Base-by-base conservation (phyloP, 2,797 vertebrate genomes). In the Orientallactaga sibirica region DNA sequence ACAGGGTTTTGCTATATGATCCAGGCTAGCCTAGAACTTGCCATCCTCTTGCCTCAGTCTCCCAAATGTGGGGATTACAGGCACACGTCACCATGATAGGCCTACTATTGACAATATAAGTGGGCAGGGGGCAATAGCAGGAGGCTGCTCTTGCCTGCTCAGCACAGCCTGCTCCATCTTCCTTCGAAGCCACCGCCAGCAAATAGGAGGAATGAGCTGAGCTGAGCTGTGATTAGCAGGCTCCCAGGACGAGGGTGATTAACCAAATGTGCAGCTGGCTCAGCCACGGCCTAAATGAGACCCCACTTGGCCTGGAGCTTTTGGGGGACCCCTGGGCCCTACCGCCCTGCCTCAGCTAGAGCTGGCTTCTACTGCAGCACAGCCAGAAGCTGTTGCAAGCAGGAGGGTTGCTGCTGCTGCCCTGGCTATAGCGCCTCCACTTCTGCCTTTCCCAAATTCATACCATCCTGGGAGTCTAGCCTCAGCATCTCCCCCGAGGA, bases 271-370 rank as follows among this genome's bases (percentile, higher is more conserved):
- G 87, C 93, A 91, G 80, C 95, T 89, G 93, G 81, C 67, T 95
- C 71, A n/a, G 85, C 67, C 24, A 2, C 80, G 2, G 24, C 62
- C 93, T 96, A 92, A 97, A 97, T 85, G 94, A 96, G 95, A 97
- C 92, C 94, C 91, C 92, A 96, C 94, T 97, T 95, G 93, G 74
- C 94, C 94, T 78, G 20, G 33, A 89, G 77, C 73, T 88, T 93
- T 55, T 82, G 76, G 64, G 11, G 86, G 94, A 90, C 92, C 93
- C 94, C 29, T 95, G 87, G 88, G 95, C 88, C 92, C 52, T 3
- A 22, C 75, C 27, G 77, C 58, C 66, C 78, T 0, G 22, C 74
- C 68, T 78, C 68, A 16, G 86, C 82, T 73, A 43, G 68, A 88
- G 90, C 55, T 61, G 6, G 80, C 52, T 58, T 84, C 55, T 29